Conservation (phyloP, 2,888 invertebrate species). For the Sycophila texana region DNA sequence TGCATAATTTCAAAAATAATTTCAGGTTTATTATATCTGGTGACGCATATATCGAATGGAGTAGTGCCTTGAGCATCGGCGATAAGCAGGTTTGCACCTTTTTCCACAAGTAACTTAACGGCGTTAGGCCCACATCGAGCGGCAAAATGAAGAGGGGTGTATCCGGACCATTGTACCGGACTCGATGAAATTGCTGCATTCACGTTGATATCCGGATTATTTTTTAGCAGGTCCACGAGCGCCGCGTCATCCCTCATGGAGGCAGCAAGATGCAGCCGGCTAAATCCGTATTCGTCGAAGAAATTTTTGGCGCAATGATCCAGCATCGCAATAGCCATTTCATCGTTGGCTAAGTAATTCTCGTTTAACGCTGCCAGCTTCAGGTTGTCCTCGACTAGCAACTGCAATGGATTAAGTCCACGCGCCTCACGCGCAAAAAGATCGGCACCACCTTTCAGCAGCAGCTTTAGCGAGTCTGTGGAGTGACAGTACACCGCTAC, state of each 20-base stretch:
- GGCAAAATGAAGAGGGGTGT: slow-evolving; percentile 32
- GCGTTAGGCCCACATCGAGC: slow-evolving; percentile 9
- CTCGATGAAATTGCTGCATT: not conserved
- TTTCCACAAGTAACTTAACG: not conserved
- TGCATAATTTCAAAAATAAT: too few relatives aligned
- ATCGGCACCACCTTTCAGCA: not conserved
- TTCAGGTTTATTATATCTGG: not conserved
- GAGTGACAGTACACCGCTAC: slow-evolving; percentile 13
- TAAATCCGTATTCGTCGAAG: too few relatives aligned
- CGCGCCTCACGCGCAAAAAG: not conserved
- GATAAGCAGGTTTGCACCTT: not conserved
- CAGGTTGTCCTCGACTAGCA: slow-evolving; percentile 1
- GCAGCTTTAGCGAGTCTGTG: not conserved
- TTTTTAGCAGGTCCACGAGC: too few relatives aligned
- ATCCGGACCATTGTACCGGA: not conserved
- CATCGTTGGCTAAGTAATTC: too few relatives aligned
- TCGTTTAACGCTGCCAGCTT: too few relatives aligned
- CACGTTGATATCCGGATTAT: not conserved
- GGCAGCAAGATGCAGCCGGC: not conserved
- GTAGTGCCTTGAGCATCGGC: slow-evolving; percentile 4
- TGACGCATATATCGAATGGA: slow-evolving; percentile 8
- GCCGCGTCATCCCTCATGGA: not conserved
- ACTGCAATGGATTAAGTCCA: slow-evolving; percentile 15
- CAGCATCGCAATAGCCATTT: not conserved
- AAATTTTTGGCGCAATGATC: too few relatives aligned